phyloP scores from a whole-genome alignment of 2,113 vertebrate genomes.

The Muntiacus reevesi region DNA sequence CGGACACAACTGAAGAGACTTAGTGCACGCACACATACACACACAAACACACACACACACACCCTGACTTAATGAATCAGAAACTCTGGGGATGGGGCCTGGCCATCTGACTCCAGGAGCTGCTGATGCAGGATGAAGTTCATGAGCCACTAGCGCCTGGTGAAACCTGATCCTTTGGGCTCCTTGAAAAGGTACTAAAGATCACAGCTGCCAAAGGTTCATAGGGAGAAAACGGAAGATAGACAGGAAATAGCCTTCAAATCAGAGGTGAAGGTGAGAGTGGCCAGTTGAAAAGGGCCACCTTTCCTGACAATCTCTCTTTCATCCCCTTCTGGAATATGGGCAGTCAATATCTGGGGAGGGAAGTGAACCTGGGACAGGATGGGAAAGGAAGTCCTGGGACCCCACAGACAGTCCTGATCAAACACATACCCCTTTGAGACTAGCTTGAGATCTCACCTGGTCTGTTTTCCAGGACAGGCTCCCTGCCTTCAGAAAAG shows the following conservation, averaged over 20 bases:
- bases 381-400: background rate
- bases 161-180: background rate
- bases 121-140: background rate
- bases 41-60: accelerated
- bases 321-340: background rate
- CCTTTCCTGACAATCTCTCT: background rate
- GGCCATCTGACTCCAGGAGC: accelerated
- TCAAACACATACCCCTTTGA: background rate
- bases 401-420: background rate
- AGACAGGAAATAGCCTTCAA: background rate
- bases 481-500: background rate
- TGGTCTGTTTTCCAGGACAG: background rate
- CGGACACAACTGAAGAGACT: accelerated
- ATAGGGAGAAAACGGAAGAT: background rate
- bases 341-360: background rate
- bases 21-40: accelerated
- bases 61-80: background rate
- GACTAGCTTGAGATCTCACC: background rate
- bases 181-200: background rate
- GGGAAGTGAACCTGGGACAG: background rate
- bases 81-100: background rate
- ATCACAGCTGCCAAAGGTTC: background rate
- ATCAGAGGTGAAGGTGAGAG: background rate
- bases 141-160: background rate
- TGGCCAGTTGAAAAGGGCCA: background rate